Evolutionary conservation across 2,888 invertebrate species (phyloP), one percentile per base, ranked within the genome.

Genomic region (Rhabditoides inermis): DNA sequence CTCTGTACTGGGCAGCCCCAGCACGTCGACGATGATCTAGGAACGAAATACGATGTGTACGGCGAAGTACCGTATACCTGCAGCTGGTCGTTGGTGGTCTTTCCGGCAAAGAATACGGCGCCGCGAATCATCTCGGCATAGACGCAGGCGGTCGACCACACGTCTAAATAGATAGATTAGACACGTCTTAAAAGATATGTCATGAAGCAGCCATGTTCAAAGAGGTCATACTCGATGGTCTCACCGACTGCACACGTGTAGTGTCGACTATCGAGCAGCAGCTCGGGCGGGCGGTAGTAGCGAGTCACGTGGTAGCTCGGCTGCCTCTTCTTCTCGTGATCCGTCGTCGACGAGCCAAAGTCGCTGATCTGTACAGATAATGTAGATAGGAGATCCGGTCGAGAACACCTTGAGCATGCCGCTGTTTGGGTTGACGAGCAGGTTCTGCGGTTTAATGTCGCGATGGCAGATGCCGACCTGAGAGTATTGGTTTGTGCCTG

Each of bases 401-500:
- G 35, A 46, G 7, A 23, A 30, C 53, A 95, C 78, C 78, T 98
- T 98, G 0, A 98, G 78, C 3, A 88, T 84, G 0, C 91, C 95
- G 77, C 55, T 45, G 5, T 86, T 86, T 77, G 91, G 92, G 0
- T 94, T 94, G 54, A 95, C 90, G 10, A 98, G 81, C 30, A 98
- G 90, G 80, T 98, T 98, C 0, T 94, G 94, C 6, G 95, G 92
- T 80, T 98, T 95, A 90, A 98, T 91, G 73, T 95, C 95, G 67
- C 91, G 83, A 74, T 91, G 90, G 1, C 90, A 58, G 28, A 74
- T 69, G 15, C 48, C 51, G 37, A 54, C 44, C 56, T 61, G 48
- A 44, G 51, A 49, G 42, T 7, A 25, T 42, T n/a, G 20, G n/a
- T 32, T 32, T 12, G 10, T 32, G 32, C 10, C 32, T 1, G 15